Percentiles rank a stretch among this genome's conserved stretches.
phyloP scores from a whole-genome alignment of 2,113 vertebrate genomes.

The Cinclus mexicanus region DNA sequence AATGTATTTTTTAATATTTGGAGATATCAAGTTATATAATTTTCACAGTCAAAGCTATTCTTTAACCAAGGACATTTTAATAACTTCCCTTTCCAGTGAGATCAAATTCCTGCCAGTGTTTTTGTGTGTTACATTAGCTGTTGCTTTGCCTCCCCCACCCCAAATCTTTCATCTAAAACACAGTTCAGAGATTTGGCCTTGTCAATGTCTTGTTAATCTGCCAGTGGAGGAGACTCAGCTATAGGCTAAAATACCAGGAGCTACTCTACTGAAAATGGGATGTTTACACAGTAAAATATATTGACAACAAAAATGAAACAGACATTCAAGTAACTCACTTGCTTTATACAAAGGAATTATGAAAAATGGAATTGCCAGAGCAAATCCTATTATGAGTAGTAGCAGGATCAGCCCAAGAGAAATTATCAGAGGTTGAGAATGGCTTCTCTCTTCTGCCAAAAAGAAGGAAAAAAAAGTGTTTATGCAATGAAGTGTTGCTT shows the following conservation, averaged over 20 bases:
- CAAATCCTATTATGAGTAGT: neutral
- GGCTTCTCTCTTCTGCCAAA: neutral
- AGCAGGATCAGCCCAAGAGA: slow-evolving; percentile 40
- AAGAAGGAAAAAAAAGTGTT: neutral
- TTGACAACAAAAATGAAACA: neutral
- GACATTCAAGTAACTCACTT: slow-evolving; percentile 60
- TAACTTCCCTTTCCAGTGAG: neutral
- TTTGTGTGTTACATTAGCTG: neutral
- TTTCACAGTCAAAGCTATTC: neutral
- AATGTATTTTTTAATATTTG: neutral
- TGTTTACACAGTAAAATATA: neutral
- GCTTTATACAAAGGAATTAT: slow-evolving; percentile 64
- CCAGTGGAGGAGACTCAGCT: neutral
- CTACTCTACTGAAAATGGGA: neutral
- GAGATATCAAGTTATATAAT: neutral
- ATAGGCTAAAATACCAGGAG: neutral
- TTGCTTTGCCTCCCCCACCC: neutral
- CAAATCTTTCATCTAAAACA: neutral
- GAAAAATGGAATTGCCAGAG: slow-evolving; percentile 33
- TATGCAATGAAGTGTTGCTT: neutral
- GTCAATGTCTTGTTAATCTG: neutral
- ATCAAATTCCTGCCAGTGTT: neutral
- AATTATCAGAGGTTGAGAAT: neutral
- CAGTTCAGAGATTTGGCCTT: neutral
- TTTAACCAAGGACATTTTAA: neutral